Percentiles rank a stretch among this genome's conserved stretches.
These are phyloP conservation scores for Rallus limicola DNA, from an alignment of 2,113 vertebrate species.

Conservation along the genomic window DNA sequence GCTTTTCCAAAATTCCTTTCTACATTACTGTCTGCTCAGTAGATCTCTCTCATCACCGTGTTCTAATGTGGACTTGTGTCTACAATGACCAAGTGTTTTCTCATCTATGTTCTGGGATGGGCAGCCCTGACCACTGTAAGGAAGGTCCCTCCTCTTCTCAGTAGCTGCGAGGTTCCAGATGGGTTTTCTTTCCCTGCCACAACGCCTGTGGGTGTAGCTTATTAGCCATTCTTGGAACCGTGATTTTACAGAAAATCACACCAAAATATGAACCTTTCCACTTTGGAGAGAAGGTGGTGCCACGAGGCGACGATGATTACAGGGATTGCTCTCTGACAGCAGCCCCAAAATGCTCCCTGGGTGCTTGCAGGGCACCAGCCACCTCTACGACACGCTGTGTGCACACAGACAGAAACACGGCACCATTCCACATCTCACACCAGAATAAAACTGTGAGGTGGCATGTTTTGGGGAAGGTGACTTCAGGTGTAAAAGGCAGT, in stretches of 20 bases:
- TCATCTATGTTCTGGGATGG: no score
- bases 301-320: fast-evolving
- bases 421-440: not conserved
- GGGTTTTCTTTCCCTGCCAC: not conserved
- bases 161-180: not conserved
- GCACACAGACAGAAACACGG: not conserved
- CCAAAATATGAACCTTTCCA: not conserved
- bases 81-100: not conserved
- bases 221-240: not conserved
- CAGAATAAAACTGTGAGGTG: not conserved
- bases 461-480: not conserved
- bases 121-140: not conserved
- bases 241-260: not conserved
- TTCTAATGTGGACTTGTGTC: not conserved
- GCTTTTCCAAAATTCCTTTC: not conserved
- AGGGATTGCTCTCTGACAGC: not conserved
- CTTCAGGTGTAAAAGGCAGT: not conserved
- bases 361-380: not conserved
- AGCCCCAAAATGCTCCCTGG: not conserved
- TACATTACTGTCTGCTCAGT: not conserved
- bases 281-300: not conserved
- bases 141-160: not conserved
- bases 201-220: not conserved
- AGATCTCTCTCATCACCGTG: fast-evolving
- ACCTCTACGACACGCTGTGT: fast-evolving